Base-by-base conservation (phyloP, 2,888 invertebrate species). In the Dynastes maya region DNA sequence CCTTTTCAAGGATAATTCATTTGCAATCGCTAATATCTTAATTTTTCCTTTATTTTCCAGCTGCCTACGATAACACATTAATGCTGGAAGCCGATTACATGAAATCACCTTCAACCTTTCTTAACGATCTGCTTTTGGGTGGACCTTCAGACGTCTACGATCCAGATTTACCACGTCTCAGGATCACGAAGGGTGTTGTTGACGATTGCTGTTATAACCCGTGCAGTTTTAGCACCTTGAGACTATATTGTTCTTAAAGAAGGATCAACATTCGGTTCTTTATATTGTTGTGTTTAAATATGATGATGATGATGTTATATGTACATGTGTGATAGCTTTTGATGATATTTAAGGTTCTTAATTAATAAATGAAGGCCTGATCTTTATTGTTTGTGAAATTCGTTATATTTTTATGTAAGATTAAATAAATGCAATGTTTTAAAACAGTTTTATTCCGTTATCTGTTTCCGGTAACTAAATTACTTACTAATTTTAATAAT, bases 171-270 rank as follows among this genome's bases (percentile, higher is more conserved):
- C 72, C 72, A n/a, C 72, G n/a, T 2, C 63, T 61, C 40, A 37
- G 72, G n/a, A 61, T 74, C 6, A 49, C 45, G n/a, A 74, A 74
- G 45, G 72, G 72, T 1, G 72, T 74, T 4, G 72, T 74, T 22
- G 61, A 74, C 40, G 72, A 74, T 11, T 74, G 72, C 9, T 74
- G 72, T 45, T 45, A 61, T 13, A 74, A 45, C 11, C 72, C 72
- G 9, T 74, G 72, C 27, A 40, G 61, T 45, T 40, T 27, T n/a
- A 32, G 45, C 11, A 74, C 72, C 4, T 8, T 74, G 8, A 55
- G 37, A 29, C 4, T 61, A 3, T 74, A 74, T 16, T 74, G 72
- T 61, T 29, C 72, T 37, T 74, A 61, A 61, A 27, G 22, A 32
- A 64, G 29, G 32, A 32, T 32, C 32, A 32, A 32, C 32, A 3